Percentiles rank a stretch among this genome's conserved stretches.
phyloP scores from a whole-genome alignment of 2,888 invertebrate species.

The Ophion ellenae region DNA sequence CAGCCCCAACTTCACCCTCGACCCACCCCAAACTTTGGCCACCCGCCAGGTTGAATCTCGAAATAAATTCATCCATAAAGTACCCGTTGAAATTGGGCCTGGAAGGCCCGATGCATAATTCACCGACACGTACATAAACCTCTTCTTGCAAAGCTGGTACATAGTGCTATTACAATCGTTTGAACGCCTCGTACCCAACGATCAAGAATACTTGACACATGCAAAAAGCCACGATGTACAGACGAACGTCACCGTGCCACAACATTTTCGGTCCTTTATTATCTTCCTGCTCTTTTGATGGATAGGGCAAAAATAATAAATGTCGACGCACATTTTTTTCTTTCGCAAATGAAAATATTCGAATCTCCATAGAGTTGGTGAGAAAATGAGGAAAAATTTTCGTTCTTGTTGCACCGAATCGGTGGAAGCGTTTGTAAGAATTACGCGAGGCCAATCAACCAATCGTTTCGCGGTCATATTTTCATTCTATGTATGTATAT shows the following conservation, averaged over 20 bases:
- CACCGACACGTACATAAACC: slow-evolving; percentile 4
- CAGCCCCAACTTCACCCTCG: no score
- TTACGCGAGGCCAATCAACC: slow-evolving; percentile 19
- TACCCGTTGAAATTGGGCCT: neutral
- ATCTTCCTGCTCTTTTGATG: neutral
- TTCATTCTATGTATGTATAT: neutral
- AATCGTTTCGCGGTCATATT: slow-evolving; percentile 36
- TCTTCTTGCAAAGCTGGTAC: slow-evolving; percentile 14
- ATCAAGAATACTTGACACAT: slow-evolving; percentile 25
- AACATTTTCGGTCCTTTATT: slow-evolving; percentile 23
- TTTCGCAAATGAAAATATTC: neutral
- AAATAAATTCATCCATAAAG: no score
- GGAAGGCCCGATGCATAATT: slow-evolving; percentile 1
- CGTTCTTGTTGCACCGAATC: neutral
- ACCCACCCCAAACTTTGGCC: no score
- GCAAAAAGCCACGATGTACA: slow-evolving; percentile 12
- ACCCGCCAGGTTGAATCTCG: no score
- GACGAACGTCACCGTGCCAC: neutral
- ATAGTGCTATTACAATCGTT: slow-evolving; percentile 51
- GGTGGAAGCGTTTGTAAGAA: neutral
- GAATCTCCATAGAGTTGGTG: neutral
- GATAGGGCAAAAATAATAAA: neutral
- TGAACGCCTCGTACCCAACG: slow-evolving; percentile 30
- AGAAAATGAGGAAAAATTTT: neutral
- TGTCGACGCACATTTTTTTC: neutral